Percentiles rank a stretch among this genome's conserved stretches.
Conservation (phyloP, 2,113 vertebrate genomes). For the Parus major region DNA sequence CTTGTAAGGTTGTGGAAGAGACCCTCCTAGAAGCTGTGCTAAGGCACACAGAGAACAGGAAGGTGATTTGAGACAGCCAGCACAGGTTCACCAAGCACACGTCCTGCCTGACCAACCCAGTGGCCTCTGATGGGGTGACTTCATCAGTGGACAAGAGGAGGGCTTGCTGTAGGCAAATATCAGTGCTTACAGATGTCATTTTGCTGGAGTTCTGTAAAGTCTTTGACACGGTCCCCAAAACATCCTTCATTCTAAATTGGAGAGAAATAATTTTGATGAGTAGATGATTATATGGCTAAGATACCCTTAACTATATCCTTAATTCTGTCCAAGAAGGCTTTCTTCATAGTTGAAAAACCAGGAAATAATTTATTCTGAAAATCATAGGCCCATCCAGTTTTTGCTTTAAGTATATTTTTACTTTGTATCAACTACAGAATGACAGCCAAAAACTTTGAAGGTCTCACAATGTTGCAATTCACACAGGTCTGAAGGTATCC, state of each 20-base stretch:
- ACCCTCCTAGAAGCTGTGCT: not conserved
- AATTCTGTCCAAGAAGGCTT: not conserved
- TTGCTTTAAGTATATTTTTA: not conserved
- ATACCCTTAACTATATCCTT: not conserved
- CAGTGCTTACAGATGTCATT: not conserved
- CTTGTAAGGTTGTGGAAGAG: not conserved
- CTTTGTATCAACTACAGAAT: not conserved
- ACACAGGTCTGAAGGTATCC: not conserved
- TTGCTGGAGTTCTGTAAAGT: not conserved
- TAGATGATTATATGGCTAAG: not conserved
- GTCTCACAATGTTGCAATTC: not conserved
- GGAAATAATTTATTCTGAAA: not conserved
- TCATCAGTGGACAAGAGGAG: not conserved
- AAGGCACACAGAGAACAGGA: no score
- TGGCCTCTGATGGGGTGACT: not conserved
- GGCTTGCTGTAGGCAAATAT: not conserved
- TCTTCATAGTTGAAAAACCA: not conserved
- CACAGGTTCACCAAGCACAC: not conserved
- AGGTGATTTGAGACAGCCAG: not conserved
- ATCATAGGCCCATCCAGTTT: not conserved
- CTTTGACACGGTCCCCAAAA: rapidly evolving
- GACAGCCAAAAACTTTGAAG: not conserved
- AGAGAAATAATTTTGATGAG: not conserved
- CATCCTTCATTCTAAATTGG: not conserved
- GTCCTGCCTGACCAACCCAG: not conserved